Conservation (phyloP, 2,113 vertebrate genomes). For the Chaetops frenatus region DNA sequence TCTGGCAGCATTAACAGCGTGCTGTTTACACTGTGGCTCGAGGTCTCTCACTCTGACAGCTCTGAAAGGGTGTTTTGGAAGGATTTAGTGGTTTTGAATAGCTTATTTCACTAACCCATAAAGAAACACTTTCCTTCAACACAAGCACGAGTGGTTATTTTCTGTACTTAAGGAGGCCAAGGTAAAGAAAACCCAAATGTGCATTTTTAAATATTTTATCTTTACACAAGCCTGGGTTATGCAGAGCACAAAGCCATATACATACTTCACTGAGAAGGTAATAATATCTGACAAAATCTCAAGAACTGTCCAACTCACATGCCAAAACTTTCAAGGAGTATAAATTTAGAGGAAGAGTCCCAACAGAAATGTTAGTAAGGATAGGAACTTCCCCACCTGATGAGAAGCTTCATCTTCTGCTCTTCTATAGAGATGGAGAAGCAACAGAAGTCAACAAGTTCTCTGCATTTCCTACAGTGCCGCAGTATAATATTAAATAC, state of each 20-base stretch:
- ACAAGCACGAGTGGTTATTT: not conserved
- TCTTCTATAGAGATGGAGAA: not conserved
- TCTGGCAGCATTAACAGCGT: not conserved
- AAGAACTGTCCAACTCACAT: not conserved
- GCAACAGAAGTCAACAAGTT: not conserved
- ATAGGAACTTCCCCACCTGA: not conserved
- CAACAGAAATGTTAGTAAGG: not conserved
- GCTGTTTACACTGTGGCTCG: not conserved
- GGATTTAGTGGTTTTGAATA: constrained; percentile 24
- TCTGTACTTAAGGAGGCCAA: constrained; percentile 16
- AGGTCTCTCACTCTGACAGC: constrained; percentile 3
- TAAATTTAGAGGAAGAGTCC: not conserved
- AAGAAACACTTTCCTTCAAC: constrained; percentile 19
- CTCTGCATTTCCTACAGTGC: not conserved
- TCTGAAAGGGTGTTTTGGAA: constrained; percentile 13
- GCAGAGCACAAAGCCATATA: not conserved
- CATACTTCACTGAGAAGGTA: not conserved
- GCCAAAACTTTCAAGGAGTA: not conserved
- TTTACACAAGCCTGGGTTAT: constrained; percentile 3
- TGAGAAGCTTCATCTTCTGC: not conserved
- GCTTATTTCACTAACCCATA: constrained; percentile 33
- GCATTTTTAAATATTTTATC: constrained; percentile 23
- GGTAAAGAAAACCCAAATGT: constrained; percentile 44
- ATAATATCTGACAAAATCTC: not conserved
- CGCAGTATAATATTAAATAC: not conserved